Base-by-base conservation (phyloP, 2,888 invertebrate species). In the Heliconius hortense region DNA sequence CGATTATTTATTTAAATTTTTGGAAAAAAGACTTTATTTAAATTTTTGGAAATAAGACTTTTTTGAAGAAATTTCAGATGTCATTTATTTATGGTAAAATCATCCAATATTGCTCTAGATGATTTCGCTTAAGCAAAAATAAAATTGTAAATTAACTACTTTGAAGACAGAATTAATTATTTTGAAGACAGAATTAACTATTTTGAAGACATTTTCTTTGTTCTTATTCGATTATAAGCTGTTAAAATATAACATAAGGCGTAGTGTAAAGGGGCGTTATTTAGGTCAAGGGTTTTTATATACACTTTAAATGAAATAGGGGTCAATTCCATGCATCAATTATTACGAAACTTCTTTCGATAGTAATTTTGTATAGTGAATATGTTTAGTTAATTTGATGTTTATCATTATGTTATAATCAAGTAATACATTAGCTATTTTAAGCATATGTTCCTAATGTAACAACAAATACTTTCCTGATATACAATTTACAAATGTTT, bases 261-360 rank as follows among this genome's bases (percentile, higher is more conserved):
- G 71, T 60, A 71, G 59, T 71, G 60, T 60, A 71, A 68, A 68
- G 60, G 60, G 71, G 71, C 39, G 59, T 71, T 35, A 60, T 71
- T 71, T 60, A 43, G 71, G 71, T 71, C 71, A 71, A 71, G 71
- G 71, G 71, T 71, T 39, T 60, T 39, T 15, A 60, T 71, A 69
- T 68, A 68, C 28, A 28, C 13, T 69, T 56, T 56, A 21, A 69
- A 71, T 43, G 71, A 60, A 71, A 71, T 71, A 71, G 43, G 71
- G 71, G 71, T 71, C 71, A 71, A 39, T 60, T 60, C 60, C 24
- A 60, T 60, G 71, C 71, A 71, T 71, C 71, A 60, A 69, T 69
- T 69, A 69, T 69, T 69, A 69, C 69, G 56, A 69, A 56, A 69
- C n/a, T n/a, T 28, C n/a, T n/a, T n/a, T 31, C 31, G n/a, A 56